Conservation (phyloP, 2,113 vertebrate genomes). For the Pogonocichla stellata region DNA sequence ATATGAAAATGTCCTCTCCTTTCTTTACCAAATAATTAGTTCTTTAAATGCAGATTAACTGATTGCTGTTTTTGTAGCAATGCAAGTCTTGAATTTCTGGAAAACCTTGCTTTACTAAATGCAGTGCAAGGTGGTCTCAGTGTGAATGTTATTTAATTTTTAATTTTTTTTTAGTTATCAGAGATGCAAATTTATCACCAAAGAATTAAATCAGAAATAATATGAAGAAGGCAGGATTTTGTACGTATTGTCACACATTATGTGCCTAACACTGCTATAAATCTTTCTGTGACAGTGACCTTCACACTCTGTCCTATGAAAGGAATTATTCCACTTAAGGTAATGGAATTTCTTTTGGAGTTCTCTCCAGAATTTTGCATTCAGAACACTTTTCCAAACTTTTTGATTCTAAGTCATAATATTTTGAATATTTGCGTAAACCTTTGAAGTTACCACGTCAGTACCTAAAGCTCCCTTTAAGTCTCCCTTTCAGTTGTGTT, state of each 20-base stretch:
- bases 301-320: not conserved
- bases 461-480: not conserved
- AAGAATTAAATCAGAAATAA: not conserved
- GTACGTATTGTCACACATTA: not conserved
- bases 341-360: not conserved
- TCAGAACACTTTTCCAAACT: not conserved
- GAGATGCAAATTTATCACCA: not conserved
- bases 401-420: not conserved
- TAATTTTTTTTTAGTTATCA: not conserved
- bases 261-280: not conserved
- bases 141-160: not conserved
- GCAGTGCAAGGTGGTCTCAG: not conserved
- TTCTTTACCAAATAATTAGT: not conserved
- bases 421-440: not conserved
- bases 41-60: not conserved
- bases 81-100: not conserved
- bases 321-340: not conserved
- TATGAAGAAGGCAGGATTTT: not conserved
- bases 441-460: not conserved
- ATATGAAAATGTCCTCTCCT: not conserved
- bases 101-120: not conserved
- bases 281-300: not conserved
- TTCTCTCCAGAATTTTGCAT: not conserved
- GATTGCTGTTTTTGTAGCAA: not conserved
- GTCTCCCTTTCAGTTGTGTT: not conserved